These are phyloP conservation scores for Rhodinocichla rosea DNA, from an alignment of 2,113 vertebrate genomes.

Conservation along the genomic window DNA sequence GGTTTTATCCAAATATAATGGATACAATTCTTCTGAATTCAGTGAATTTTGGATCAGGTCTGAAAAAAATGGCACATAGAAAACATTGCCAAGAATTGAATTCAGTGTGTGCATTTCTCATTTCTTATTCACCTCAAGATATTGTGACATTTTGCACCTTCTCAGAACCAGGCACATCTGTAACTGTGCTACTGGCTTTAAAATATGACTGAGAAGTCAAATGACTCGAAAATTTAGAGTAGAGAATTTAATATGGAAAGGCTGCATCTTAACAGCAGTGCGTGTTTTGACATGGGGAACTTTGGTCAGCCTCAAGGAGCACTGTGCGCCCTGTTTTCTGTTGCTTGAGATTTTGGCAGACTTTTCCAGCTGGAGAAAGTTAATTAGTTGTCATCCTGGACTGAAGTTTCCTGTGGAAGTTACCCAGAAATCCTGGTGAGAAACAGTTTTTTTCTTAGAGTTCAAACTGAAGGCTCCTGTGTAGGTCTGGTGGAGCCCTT, in stretches of 20 bases:
- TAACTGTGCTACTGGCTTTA: background rate
- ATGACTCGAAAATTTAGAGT: background rate
- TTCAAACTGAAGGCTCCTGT: fast-evolving
- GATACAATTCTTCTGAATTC: background rate
- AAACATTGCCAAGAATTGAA: background rate
- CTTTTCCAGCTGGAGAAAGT: background rate
- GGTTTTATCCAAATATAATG: constrained; percentile 1
- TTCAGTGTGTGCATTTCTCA: background rate
- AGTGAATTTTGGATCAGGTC: background rate
- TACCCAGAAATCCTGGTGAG: background rate
- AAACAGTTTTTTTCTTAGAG: background rate
- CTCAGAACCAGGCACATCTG: background rate
- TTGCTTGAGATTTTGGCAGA: background rate
- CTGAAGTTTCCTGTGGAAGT: background rate
- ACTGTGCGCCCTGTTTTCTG: background rate
- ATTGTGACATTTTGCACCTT: background rate
- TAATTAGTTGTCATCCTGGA: background rate
- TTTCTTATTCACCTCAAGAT: background rate
- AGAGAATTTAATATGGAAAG: background rate
- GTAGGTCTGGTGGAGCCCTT: background rate
- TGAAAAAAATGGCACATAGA: background rate
- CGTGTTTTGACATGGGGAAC: background rate
- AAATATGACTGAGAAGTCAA: fast-evolving
- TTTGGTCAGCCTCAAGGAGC: background rate
- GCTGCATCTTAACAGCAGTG: background rate